Conservation (phyloP, 2,888 invertebrate species). For the Eurytoma adleriae region DNA sequence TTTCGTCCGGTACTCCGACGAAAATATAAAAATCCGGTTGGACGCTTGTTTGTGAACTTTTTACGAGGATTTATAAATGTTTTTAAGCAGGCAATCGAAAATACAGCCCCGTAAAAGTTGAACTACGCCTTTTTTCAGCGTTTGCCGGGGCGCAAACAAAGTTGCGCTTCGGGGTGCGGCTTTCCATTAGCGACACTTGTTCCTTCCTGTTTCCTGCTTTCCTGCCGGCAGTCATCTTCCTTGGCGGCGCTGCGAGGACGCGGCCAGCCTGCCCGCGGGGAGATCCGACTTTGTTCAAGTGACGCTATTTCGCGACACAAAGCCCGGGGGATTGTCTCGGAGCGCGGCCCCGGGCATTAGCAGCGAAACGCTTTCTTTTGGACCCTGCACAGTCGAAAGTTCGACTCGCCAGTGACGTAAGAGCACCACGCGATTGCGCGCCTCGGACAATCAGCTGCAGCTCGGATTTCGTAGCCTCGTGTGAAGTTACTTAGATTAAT, state of each 20-base stretch:
- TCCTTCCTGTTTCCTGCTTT: slow-evolving; percentile 43
- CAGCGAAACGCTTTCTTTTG: background rate
- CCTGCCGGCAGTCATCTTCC: slow-evolving; percentile 4
- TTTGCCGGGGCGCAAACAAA: background rate
- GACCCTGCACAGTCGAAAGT: background rate
- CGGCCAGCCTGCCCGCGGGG: background rate
- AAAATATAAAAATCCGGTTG: slow-evolving; percentile 1
- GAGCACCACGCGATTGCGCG: slow-evolving; percentile 2
- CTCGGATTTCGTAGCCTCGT: slow-evolving; percentile 5
- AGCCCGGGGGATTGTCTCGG: slow-evolving; percentile 10
- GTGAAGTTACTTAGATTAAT: too few relatives aligned
- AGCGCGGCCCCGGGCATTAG: background rate
- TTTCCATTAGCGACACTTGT: slow-evolving; percentile 51
- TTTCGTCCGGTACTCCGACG: background rate
- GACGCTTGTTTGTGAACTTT: background rate
- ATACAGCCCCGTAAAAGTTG: too few relatives aligned
- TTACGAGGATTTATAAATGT: slow-evolving; percentile 11
- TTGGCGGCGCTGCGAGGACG: background rate
- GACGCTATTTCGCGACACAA: slow-evolving; percentile 15
- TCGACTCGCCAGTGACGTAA: slow-evolving; percentile 16
- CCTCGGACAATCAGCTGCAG: slow-evolving; percentile 34
- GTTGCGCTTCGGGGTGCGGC: slow-evolving; percentile 12
- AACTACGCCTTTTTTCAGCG: background rate
- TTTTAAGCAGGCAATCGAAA: background rate
- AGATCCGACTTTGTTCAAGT: slow-evolving; percentile 24